Conservation (phyloP, 2,888 invertebrate species). For the Oscheius sp. region DNA sequence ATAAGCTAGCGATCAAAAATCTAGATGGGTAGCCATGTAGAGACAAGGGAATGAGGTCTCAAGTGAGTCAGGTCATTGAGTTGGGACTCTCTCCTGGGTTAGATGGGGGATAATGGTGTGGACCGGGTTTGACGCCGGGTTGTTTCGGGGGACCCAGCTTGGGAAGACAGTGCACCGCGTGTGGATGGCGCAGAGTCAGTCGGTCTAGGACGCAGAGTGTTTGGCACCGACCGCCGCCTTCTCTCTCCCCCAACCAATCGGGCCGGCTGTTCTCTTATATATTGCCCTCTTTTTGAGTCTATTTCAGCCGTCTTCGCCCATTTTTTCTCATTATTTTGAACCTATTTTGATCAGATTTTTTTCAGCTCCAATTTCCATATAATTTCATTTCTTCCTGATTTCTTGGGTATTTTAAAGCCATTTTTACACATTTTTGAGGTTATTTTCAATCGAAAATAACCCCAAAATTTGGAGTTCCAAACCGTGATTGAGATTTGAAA, state of each 20-base stretch:
- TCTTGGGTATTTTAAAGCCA: neutral
- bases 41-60: too few relatives aligned
- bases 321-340: neutral
- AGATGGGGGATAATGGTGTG: constrained; percentile 28
- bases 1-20: too few relatives aligned
- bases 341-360: neutral
- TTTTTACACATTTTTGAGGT: neutral
- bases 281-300: constrained; percentile 6
- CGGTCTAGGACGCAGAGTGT: constrained; percentile 29
- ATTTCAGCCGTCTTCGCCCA: neutral
- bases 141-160: neutral
- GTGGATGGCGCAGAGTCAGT: neutral
- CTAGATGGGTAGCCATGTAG: too few relatives aligned
- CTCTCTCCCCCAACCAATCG: constrained; percentile 21
- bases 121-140: constrained; percentile 17
- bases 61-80: too few relatives aligned
- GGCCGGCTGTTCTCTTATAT: constrained; percentile 31
- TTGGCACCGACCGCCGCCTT: constrained; percentile 33
- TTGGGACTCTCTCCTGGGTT: too few relatives aligned
- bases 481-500: too few relatives aligned
- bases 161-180: neutral
- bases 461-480: too few relatives aligned
- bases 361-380: neutral
- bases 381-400: neutral
- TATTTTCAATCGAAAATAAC: neutral